phyloP scores from a whole-genome alignment of 2,113 vertebrate genomes.

The Pomatostomus ruficeps region DNA sequence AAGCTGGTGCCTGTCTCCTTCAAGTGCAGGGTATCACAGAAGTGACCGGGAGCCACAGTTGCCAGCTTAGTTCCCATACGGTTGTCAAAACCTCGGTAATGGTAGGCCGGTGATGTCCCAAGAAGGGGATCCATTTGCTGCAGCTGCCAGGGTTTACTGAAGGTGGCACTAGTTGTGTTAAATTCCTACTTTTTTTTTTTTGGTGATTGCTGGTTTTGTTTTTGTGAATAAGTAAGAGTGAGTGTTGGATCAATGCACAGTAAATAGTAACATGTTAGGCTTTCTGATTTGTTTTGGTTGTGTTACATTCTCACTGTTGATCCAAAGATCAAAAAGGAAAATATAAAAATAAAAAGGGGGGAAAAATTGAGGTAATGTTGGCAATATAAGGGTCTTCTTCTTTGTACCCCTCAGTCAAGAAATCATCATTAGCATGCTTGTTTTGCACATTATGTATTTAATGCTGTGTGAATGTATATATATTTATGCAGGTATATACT shows the following conservation, averaged over 20 bases:
- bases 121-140: not conserved
- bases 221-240: not conserved
- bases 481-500: not conserved
- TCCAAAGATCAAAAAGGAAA: not conserved
- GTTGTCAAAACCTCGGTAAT: accelerated
- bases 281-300: not conserved
- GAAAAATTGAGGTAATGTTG: not conserved
- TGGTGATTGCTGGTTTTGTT: not conserved
- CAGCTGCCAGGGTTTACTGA: not conserved
- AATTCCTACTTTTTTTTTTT: not conserved
- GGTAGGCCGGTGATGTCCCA: not conserved
- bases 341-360: not conserved
- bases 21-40: not conserved
- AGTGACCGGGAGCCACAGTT: not conserved
- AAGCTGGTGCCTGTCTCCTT: not conserved
- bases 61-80: not conserved
- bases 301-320: not conserved
- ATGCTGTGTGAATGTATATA: not conserved
- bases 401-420: not conserved
- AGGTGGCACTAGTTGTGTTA: not conserved
- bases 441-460: not conserved
- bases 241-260: not conserved
- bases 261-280: not conserved
- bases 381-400: not conserved
- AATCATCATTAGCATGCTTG: not conserved